Conservation (phyloP, 92 coral and sea anemone species). For the Phenganax subtilis region DNA sequence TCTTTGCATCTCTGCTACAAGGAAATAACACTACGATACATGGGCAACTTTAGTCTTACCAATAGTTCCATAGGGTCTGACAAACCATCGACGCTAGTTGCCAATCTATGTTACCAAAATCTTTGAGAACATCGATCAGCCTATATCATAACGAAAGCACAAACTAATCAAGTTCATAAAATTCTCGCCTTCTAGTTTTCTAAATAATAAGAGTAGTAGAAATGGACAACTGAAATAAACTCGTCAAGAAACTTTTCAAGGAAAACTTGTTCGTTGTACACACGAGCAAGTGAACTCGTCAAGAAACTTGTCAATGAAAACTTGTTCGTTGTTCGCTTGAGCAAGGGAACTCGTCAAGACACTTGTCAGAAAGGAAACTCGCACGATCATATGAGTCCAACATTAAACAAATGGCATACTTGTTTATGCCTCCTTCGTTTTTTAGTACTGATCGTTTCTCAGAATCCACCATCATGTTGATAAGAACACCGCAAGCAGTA, state of each 20-base stretch:
- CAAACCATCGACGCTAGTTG: conserved; percentile 96
- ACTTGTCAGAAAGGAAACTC: too few species aligned
- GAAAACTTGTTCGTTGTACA: too few species aligned
- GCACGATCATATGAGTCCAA: too few species aligned
- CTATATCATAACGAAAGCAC: conserved; percentile 42
- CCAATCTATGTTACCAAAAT: conserved; percentile 99
- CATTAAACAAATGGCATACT: conserved; percentile 51
- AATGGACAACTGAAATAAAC: too few species aligned
- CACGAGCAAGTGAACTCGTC: too few species aligned
- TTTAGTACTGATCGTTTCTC: conserved; percentile 68
- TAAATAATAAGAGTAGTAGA: too few species aligned
- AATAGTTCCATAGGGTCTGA: conserved; percentile 95
- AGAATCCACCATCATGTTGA: conserved; percentile 85
- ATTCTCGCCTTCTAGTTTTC: too few species aligned
- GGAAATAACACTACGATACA: not conserved
- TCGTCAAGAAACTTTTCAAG: too few species aligned
- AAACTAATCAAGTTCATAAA: not conserved
- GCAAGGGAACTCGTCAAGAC: too few species aligned
- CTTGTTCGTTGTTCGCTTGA: not conserved
- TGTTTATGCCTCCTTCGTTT: conserved; percentile 86
- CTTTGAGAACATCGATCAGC: conserved; percentile 88
- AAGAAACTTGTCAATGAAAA: too few species aligned
- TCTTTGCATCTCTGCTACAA: not conserved
- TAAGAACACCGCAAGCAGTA: conserved; percentile 91
- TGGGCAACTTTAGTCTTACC: conserved; percentile 45